A percentile compares a stretch with the other conserved stretches of the same genome.
Conservation (phyloP, 2,888 invertebrate species). For the Noctua pronuba region DNA sequence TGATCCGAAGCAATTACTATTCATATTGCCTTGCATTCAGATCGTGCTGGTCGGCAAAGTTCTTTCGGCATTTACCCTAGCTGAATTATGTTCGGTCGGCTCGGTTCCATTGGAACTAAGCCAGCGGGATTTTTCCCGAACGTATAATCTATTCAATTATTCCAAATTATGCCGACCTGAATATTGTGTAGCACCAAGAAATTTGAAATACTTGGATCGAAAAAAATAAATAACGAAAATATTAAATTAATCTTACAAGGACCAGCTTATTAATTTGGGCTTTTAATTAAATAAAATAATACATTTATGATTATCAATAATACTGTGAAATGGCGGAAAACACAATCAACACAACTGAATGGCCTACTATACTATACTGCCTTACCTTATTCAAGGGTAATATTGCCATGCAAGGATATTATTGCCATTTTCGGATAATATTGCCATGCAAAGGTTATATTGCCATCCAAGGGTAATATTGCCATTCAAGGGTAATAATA, state of each 20-base stretch:
- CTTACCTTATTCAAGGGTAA: too few species aligned
- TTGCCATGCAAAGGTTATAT: background rate
- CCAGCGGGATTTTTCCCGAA: background rate
- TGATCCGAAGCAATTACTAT: background rate
- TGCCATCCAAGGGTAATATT: background rate
- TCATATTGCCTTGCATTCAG: background rate
- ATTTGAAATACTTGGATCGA: background rate
- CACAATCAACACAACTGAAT: background rate
- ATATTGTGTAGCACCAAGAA: background rate
- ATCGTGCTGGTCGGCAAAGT: background rate
- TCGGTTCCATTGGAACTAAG: background rate
- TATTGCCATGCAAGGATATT: background rate
- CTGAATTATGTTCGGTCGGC: background rate
- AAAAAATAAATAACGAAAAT: conserved; percentile 38
- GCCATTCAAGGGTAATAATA: background rate
- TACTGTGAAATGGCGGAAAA: conserved; percentile 37
- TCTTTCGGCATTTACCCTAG: background rate
- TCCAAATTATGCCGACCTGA: background rate
- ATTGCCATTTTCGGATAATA: background rate
- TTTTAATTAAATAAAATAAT: conserved; percentile 46
- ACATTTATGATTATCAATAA: conserved; percentile 26
- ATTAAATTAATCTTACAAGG: conserved; percentile 44
- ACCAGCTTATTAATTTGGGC: conserved; percentile 59
- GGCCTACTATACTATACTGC: too few species aligned
- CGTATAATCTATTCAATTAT: background rate